Base-by-base conservation (phyloP, 2,888 invertebrate genomes). In the Pteria penguin region DNA sequence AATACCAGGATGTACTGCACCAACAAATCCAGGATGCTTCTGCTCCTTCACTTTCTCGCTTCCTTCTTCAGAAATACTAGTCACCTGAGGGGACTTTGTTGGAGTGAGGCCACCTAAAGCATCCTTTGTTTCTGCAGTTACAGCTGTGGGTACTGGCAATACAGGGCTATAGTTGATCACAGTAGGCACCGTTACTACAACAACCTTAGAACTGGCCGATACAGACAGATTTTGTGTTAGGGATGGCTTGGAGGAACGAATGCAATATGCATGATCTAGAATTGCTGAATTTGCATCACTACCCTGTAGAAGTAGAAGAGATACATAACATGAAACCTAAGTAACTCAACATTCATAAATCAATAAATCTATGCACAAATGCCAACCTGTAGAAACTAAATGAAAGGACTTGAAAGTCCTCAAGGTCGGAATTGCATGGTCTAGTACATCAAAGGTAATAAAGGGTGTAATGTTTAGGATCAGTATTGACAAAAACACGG, bases 1-100 rank as follows among this genome's bases (percentile, higher is more conserved):
- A 26, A 68, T 70, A 36, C 70, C 70, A 70, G 70, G 61, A 70
- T 70, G 52, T 61, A 60, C 70, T 61, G 60, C 61, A 29, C 68
- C 68, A 4, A 68, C 57, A 57, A 68, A 68, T 57, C 61, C 70
- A 45, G 70, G 70, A 36, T 70, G 68, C 55, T 57, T 29, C 18
- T 31, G 55, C 22, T 68, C 67, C 4, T 29, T 62, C n/a, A 52
- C 62, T 27, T 32, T 65, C 26, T 72, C 63, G 32, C 32, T 3
- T 26, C 55, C 55, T 45, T 54, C 65, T n/a, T 67, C 61, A 2
- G 33, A 27, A 52, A 52, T 65, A 32, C 57, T 33, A 22, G 61
- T 55, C 14, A 73, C 52, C 8, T 65, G 52, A 22, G 73, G 61
- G 1, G 67, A 67, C 61, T 67, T 73, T 8, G 67, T 57, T 29